Evolutionary conservation across 1,140 invertebrate species (phyloP).

Genomic region (Brachionus sp.): DNA sequence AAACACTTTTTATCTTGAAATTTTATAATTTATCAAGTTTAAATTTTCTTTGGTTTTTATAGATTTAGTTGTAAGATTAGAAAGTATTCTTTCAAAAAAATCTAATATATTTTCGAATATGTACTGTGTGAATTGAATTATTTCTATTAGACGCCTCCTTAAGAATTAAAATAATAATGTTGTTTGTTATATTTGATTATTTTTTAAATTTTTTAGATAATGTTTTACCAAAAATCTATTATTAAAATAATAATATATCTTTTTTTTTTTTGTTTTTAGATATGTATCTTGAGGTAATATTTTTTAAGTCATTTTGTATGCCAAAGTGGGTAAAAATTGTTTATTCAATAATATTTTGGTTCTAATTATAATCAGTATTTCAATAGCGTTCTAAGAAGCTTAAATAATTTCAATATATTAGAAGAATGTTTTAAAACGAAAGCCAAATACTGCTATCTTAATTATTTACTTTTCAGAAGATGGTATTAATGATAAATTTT

Average conservation of each 20-base stretch:
- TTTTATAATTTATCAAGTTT: not conserved
- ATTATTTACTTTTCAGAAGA: not conserved
- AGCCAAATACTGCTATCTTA: not conserved
- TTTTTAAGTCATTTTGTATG: not conserved
- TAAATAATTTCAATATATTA: not conserved
- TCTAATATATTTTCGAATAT: no score
- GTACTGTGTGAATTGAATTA: no score
- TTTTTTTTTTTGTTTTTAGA: not conserved
- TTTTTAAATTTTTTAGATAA: not conserved
- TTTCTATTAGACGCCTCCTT: not conserved
- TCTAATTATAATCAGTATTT: not conserved
- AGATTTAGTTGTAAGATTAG: not conserved
- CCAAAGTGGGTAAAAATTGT: not conserved
- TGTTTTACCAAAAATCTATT: not conserved
- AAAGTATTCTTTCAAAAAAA: no score
- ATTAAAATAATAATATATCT: not conserved
- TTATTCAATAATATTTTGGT: not conserved
- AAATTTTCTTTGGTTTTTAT: not conserved
- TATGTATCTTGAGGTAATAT: not conserved
- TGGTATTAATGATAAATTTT: not conserved
- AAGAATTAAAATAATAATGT: not conserved
- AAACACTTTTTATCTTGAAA: not conserved
- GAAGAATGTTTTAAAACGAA: not conserved
- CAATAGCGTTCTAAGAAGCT: not conserved
- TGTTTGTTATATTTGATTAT: not conserved